phyloP scores from a whole-genome alignment of 2,113 vertebrate genomes.

The Paralichthys olivaceus region DNA sequence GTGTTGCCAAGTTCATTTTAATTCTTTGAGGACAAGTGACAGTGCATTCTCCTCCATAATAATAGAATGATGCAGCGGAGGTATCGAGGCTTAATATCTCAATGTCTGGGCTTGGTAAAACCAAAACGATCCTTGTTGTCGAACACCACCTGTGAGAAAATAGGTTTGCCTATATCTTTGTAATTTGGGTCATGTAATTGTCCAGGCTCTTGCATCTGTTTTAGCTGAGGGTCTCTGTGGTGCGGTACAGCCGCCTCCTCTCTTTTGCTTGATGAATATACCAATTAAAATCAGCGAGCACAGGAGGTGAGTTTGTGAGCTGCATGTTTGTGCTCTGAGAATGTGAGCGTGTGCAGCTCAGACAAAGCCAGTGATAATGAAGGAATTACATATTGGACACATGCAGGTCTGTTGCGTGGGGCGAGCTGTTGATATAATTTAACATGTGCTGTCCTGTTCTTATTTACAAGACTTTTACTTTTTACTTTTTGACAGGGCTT shows the following conservation, averaged over 20 bases:
- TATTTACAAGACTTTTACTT: background rate
- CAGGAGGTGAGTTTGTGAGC: slow-evolving; percentile 34
- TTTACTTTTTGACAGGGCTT: background rate
- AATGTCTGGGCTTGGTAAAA: background rate
- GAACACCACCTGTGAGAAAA: slow-evolving; percentile 8
- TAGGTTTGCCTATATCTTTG: background rate
- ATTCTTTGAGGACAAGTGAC: background rate
- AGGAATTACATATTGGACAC: background rate
- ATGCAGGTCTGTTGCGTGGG: background rate
- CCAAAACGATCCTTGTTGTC: background rate
- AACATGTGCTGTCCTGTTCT: background rate
- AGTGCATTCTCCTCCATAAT: background rate
- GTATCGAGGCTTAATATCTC: background rate
- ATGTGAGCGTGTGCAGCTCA: slow-evolving; percentile 9
- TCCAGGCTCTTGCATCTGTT: background rate
- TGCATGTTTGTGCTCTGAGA: slow-evolving; percentile 34
- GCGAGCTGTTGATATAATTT: slow-evolving; percentile 3
- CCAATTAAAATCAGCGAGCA: slow-evolving; percentile 66
- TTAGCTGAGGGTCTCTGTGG: slow-evolving; percentile 31
- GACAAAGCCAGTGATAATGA: slow-evolving; percentile 14
- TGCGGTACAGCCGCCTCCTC: slow-evolving; percentile 33
- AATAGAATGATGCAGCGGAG: background rate
- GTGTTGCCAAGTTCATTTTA: background rate
- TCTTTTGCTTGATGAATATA: slow-evolving; percentile 64
- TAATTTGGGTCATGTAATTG: slow-evolving; percentile 29